phyloP scores from a whole-genome alignment of 2,113 vertebrate species.

The Hemicordylus capensis region DNA sequence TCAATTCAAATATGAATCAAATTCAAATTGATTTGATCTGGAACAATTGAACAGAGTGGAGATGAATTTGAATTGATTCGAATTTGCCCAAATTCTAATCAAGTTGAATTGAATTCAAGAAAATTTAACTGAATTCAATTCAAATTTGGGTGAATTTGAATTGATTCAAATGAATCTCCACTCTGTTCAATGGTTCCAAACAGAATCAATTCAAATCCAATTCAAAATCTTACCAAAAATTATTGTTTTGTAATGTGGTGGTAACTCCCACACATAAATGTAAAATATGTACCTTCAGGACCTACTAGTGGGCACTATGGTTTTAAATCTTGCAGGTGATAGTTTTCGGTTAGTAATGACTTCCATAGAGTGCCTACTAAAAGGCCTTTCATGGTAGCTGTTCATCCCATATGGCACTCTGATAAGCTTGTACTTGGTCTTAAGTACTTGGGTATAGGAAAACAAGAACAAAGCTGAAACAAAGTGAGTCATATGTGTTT shows the following conservation, averaged over 20 bases:
- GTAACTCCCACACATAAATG: background rate
- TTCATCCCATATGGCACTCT: constrained; percentile 75
- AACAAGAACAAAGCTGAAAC: constrained; percentile 81
- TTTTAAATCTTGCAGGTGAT: constrained; percentile 34
- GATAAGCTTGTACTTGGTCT: constrained; percentile 75
- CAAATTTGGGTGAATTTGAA: too few relatives aligned
- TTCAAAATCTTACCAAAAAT: too few relatives aligned
- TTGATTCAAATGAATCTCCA: too few relatives aligned
- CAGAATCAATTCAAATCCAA: too few relatives aligned
- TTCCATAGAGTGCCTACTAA: constrained; percentile 52
- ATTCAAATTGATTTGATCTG: too few relatives aligned
- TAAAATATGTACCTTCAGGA: constrained; percentile 9
- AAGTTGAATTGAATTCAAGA: too few relatives aligned
- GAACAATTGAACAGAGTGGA: too few relatives aligned
- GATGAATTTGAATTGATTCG: too few relatives aligned
- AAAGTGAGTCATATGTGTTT: constrained; percentile 84
- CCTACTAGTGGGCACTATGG: background rate
- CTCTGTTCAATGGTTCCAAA: too few relatives aligned
- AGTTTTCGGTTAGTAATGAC: constrained; percentile 51
- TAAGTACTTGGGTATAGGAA: constrained; percentile 80
- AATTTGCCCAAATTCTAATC: too few relatives aligned
- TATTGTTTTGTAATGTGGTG: background rate
- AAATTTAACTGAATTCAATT: too few relatives aligned
- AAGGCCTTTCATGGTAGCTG: constrained; percentile 68
- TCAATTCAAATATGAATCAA: too few relatives aligned